Percentiles rank a stretch among this genome's conserved stretches.
Conservation (phyloP, 2,888 invertebrate species). For the Keiferia lycopersicella region DNA sequence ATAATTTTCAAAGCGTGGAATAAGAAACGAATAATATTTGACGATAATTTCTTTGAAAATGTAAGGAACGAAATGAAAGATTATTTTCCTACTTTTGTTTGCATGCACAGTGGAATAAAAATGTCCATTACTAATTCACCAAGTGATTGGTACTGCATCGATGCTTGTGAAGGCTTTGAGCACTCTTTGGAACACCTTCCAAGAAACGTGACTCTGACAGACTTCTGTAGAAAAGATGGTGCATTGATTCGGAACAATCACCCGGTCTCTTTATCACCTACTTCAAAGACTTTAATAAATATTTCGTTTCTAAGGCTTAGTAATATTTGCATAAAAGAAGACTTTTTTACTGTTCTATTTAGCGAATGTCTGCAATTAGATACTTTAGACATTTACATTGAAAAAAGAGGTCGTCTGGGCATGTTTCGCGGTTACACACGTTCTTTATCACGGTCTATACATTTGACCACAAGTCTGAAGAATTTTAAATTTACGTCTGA, state of each 20-base stretch:
- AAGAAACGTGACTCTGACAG: slow-evolving; percentile 45
- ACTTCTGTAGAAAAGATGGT: slow-evolving; percentile 47
- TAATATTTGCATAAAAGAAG: slow-evolving; percentile 42
- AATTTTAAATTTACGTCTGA: slow-evolving; percentile 49
- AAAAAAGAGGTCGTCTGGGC: slow-evolving; percentile 37
- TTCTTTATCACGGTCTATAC: slow-evolving; percentile 39
- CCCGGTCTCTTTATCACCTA: slow-evolving; percentile 40
- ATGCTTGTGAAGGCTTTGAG: slow-evolving; percentile 46
- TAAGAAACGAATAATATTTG: slow-evolving; percentile 41
- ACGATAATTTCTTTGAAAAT: slow-evolving; percentile 40
- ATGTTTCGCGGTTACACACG: slow-evolving; percentile 37
- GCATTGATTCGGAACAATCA: slow-evolving; percentile 36
- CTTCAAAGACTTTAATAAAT: slow-evolving; percentile 37
- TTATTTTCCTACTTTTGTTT: slow-evolving; percentile 50
- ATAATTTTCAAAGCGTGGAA: slow-evolving; percentile 54
- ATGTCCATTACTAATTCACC: slow-evolving; percentile 42
- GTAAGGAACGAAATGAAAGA: slow-evolving; percentile 43
- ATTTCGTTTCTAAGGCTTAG: slow-evolving; percentile 46
- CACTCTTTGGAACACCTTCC: slow-evolving; percentile 39
- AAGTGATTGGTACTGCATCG: slow-evolving; percentile 50
- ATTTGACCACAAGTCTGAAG: slow-evolving; percentile 41
- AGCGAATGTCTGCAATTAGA: slow-evolving; percentile 39
- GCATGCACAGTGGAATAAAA: slow-evolving; percentile 42
- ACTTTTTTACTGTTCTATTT: slow-evolving; percentile 46
- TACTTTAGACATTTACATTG: slow-evolving; percentile 47